Base-by-base conservation (phyloP, 1,140 invertebrate species). In the Drosophila mauritiana region DNA sequence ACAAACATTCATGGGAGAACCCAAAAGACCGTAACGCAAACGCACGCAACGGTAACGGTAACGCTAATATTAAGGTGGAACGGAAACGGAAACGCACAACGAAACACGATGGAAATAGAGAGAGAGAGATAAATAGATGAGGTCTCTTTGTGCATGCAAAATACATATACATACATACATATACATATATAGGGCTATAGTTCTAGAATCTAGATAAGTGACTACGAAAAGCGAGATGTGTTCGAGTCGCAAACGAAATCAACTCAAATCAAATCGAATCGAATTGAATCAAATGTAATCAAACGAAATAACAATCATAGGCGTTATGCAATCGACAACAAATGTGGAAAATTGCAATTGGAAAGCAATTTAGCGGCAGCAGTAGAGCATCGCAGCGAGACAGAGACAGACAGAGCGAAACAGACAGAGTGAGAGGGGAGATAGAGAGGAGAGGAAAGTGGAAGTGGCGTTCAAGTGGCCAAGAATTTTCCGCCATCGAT, bases 271-370 rank as follows among this genome's bases (percentile, higher is more conserved):
- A 27, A 36, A 58, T 58, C 34, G 46, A 46, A 46, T 42, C 25
- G 13, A 49, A 62, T 27, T 8, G 58, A 69, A 70, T 70, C 51
- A 70, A 70, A 69, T 67, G 49, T 57, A 70, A 70, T 57, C 64
- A 70, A 70, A 57, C 42, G 34, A 70, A 70, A 70, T 70, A 39
- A 57, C 68, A 70, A 70, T 70, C 68, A 70, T 56, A 70, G 64
- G 67, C 68, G 65, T 70, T 70, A 70, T 70, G 68, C 68, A 70
- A 70, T 70, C 52, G 42, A 27, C 27, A 53, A 68, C 64, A 70
- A 70, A 57, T 70, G 52, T 70, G 67, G 68, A 70, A 70, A 70
- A 70, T 70, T 70, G 68, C 64, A 70, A 70, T 70, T 70, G 68
- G 65, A 70, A 70, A 70, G 70, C 52, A 70, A 70, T 70, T 70